These are phyloP conservation scores for Apotomis turbidana DNA, from an alignment of 2,888 invertebrate species.

Conservation along the genomic window DNA sequence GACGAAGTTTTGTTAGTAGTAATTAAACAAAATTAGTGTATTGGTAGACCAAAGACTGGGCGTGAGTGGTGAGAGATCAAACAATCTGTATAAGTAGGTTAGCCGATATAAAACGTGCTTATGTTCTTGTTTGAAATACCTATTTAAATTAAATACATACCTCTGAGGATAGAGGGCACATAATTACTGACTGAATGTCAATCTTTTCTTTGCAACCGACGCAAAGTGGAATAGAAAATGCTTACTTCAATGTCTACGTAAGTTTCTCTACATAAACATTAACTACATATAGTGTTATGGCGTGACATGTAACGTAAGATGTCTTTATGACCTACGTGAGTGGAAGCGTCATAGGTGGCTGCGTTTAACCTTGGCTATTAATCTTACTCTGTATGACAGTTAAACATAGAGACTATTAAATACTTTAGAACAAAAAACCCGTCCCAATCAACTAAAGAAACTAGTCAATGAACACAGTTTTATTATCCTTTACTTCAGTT, in stretches of 20 bases:
- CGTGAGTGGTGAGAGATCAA: too few relatives aligned
- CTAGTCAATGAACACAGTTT: constrained; percentile 18
- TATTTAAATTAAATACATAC: too few relatives aligned
- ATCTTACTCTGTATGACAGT: constrained; percentile 18
- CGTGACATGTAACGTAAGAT: constrained; percentile 5
- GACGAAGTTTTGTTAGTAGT: neutral
- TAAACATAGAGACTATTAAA: constrained; percentile 1
- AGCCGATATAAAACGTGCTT: too few relatives aligned
- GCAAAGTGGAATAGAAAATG: neutral
- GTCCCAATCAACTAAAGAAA: neutral
- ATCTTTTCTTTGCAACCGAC: too few relatives aligned
- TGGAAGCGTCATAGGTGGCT: constrained; percentile 24
- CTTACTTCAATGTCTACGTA: neutral
- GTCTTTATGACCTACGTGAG: neutral
- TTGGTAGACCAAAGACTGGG: neutral
- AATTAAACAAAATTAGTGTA: neutral
- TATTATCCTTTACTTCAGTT: constrained; percentile 16
- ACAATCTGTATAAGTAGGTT: too few relatives aligned
- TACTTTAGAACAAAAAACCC: constrained; percentile 11
- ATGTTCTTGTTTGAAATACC: too few relatives aligned
- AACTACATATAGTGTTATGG: neutral
- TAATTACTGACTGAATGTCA: too few relatives aligned
- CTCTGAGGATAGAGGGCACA: neutral
- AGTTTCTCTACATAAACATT: neutral
- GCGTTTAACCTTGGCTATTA: constrained; percentile 25